A percentile compares a stretch with the other conserved stretches of the same genome.
These are phyloP conservation scores for Chlorodrepanis virens DNA, from an alignment of 2,113 vertebrate species.

Conservation along the genomic window DNA sequence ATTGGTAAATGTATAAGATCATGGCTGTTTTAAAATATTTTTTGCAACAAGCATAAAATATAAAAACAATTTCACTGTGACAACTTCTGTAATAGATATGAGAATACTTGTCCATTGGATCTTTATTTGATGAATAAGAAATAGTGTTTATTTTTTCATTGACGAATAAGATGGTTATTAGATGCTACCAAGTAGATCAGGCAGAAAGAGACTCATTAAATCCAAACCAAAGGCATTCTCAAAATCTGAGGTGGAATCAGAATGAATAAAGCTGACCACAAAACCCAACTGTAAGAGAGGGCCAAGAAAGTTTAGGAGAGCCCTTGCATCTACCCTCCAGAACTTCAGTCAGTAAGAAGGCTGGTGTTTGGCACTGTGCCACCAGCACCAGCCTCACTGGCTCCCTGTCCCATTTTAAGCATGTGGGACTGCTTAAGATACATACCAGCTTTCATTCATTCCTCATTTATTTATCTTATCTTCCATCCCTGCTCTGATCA, in stretches of 20 bases:
- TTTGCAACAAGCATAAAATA: background rate
- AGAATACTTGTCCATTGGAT: background rate
- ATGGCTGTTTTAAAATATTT: background rate
- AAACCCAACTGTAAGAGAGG: background rate
- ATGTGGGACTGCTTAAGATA: background rate
- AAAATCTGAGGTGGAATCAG: background rate
- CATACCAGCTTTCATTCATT: background rate
- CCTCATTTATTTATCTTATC: background rate
- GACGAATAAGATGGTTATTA: background rate
- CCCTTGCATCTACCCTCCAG: background rate
- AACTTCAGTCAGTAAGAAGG: background rate
- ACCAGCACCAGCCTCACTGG: background rate
- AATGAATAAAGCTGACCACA: background rate
- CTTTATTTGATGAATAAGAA: background rate
- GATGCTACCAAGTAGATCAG: background rate
- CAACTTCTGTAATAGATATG: background rate
- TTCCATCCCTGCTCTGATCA: background rate
- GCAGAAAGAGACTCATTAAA: background rate
- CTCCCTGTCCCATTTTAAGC: background rate
- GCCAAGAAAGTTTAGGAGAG: background rate
- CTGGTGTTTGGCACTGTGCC: background rate
- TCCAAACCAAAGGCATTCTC: background rate
- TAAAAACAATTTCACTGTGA: background rate
- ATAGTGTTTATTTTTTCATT: background rate
- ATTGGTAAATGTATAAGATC: background rate